A percentile compares a stretch with the other conserved stretches of the same genome.
phyloP scores from a whole-genome alignment of 2,797 vertebrate species.

The Mormyrops attenuatus region DNA sequence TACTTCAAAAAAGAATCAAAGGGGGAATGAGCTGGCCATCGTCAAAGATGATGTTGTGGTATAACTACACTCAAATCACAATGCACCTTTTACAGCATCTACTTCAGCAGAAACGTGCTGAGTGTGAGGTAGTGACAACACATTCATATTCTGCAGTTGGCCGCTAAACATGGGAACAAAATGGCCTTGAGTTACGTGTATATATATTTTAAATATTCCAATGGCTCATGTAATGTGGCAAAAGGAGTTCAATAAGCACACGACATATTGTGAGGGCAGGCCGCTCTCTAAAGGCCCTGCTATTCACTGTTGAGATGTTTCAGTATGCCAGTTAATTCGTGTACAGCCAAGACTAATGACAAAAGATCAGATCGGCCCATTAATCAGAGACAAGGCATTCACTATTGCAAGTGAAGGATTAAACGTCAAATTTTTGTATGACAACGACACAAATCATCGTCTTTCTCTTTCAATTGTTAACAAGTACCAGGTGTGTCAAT shows the following conservation, averaged over 20 bases:
- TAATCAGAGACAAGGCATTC: conserved; percentile 62
- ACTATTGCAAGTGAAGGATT: conserved; percentile 66
- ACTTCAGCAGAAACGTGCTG: conserved; percentile 24
- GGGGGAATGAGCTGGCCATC: not conserved
- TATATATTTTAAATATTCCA: conserved; percentile 38
- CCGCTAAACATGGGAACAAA: not conserved
- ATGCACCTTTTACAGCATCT: conserved; percentile 42
- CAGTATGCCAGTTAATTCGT: conserved; percentile 42
- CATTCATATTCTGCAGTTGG: conserved; percentile 34
- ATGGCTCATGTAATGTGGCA: not conserved
- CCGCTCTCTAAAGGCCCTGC: conserved; percentile 55
- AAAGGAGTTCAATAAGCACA: conserved; percentile 47
- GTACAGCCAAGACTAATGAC: conserved; percentile 65
- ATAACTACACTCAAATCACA: conserved; percentile 37
- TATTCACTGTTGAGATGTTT: conserved; percentile 62
- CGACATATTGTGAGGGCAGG: conserved; percentile 67
- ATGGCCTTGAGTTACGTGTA: conserved; percentile 17
- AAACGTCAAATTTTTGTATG: conserved; percentile 70
- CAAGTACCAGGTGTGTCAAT: not conserved
- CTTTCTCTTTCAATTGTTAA: conserved; percentile 40
- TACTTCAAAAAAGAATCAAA: conserved; percentile 29
- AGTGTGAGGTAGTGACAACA: conserved; percentile 22
- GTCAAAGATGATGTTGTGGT: conserved; percentile 38
- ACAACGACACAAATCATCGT: conserved; percentile 49
- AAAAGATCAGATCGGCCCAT: conserved; percentile 65